Evolutionary conservation across 2,797 vertebrate genomes (phyloP).

Genomic region (Crocodylus rhombifer): DNA sequence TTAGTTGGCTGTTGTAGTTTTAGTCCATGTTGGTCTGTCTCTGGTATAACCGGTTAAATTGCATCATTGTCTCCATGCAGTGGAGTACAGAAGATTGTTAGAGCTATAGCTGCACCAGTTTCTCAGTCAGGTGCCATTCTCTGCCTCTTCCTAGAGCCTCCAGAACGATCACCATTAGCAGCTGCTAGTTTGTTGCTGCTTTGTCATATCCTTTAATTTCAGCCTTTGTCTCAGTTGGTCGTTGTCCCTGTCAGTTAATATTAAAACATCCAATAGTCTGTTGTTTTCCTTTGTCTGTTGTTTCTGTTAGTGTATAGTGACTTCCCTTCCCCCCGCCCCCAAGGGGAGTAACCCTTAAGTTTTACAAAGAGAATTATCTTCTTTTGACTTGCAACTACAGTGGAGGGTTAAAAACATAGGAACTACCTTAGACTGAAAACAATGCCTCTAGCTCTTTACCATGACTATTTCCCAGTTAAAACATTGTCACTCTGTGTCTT

Average conservation of each 20-base stretch:
- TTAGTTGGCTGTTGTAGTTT: background rate
- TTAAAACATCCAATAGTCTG: constrained; percentile 43
- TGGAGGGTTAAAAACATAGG: constrained; percentile 10
- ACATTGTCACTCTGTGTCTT: constrained; percentile 60
- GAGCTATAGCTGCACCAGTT: background rate
- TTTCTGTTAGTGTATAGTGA: background rate
- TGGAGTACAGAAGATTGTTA: background rate
- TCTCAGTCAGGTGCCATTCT: background rate
- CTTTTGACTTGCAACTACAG: constrained; percentile 50
- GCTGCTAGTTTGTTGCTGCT: constrained; percentile 38
- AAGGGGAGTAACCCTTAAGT: background rate
- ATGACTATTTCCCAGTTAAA: constrained; percentile 60
- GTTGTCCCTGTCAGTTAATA: background rate
- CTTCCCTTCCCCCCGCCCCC: constrained; percentile 51
- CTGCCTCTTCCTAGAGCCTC: constrained; percentile 16
- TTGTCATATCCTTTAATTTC: constrained; percentile 41
- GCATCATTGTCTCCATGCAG: background rate
- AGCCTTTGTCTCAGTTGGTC: constrained; percentile 56
- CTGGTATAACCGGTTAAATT: background rate
- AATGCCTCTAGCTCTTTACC: constrained; percentile 62
- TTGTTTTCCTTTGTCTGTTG: background rate
- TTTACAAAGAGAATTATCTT: background rate
- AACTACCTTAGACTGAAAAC: constrained; percentile 24
- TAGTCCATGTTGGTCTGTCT: background rate
- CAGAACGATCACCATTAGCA: background rate